Evolutionary conservation across 2,888 invertebrate genomes (phyloP).

Genomic region (Chrysotoxum bicinctum): DNA sequence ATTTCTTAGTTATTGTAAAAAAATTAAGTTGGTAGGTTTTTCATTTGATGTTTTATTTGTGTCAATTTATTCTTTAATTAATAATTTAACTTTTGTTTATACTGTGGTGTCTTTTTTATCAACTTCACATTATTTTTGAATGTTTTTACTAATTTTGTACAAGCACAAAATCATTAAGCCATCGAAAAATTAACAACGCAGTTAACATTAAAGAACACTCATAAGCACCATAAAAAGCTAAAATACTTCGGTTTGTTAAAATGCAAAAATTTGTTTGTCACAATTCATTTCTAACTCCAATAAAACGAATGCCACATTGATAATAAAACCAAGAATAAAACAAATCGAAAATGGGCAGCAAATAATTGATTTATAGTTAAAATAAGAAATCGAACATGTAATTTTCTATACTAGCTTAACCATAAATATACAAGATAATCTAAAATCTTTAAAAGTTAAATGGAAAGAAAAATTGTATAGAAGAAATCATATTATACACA

Average conservation of each 20-base stretch:
- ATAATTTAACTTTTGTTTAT: neutral
- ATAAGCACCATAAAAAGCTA: conserved; percentile 22
- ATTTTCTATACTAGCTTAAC: conserved; percentile 23
- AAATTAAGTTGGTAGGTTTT: conserved; percentile 59
- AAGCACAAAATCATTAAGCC: conserved; percentile 31
- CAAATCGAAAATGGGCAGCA: conserved; percentile 36
- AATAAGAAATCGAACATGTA: conserved; percentile 49
- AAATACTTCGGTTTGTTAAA: conserved; percentile 14
- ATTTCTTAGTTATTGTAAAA: conserved; percentile 34
- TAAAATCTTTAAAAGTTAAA: neutral
- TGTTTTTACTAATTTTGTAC: conserved; percentile 53
- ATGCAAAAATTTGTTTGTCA: conserved; percentile 41
- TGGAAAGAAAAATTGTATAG: neutral
- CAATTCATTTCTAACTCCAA: conserved; percentile 48
- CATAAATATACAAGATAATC: neutral
- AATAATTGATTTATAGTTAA: conserved; percentile 20
- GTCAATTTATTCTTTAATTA: conserved; percentile 23
- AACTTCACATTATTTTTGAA: conserved; percentile 21
- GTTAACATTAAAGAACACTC: neutral
- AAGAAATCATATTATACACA: conserved; percentile 7
- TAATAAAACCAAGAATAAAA: conserved; percentile 12
- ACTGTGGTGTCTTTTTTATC: conserved; percentile 18
- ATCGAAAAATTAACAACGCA: neutral
- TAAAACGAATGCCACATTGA: conserved; percentile 20
- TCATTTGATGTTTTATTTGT: conserved; percentile 10